phyloP scores from a whole-genome alignment of 2,888 invertebrate genomes.

The Sesamia inferens region DNA sequence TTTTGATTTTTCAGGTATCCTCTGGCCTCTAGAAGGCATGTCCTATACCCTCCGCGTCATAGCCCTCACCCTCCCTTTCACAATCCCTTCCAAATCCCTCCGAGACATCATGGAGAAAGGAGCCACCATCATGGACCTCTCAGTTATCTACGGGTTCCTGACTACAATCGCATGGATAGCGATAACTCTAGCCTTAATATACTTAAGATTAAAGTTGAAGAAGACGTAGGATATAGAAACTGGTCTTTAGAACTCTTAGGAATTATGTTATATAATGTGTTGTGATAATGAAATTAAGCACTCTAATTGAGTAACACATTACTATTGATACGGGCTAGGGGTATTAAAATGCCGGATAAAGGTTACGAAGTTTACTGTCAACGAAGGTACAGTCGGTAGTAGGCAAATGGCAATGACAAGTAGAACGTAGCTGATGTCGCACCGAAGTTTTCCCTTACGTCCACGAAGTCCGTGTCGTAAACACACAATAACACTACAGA shows the following conservation, averaged over 20 bases:
- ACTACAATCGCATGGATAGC: constrained; percentile 92
- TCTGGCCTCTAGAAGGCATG: constrained; percentile 93
- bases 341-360: too few relatives aligned
- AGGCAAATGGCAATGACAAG: too few relatives aligned
- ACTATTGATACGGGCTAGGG: too few relatives aligned
- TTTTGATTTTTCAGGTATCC: constrained; percentile 86
- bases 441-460: too few relatives aligned
- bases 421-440: too few relatives aligned
- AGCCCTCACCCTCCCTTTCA: constrained; percentile 93
- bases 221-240: constrained; percentile 68
- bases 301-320: too few relatives aligned
- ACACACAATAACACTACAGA: too few relatives aligned
- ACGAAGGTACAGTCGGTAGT: too few relatives aligned
- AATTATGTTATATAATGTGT: neutral
- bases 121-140: constrained; percentile 91
- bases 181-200: constrained; percentile 89
- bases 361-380: too few relatives aligned
- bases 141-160: constrained; percentile 94
- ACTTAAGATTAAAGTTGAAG: constrained; percentile 83
- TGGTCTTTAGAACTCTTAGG: constrained; percentile 4
- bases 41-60: constrained; percentile 90
- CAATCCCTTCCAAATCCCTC: constrained; percentile 93
- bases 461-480: too few relatives aligned
- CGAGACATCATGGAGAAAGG: constrained; percentile 94
- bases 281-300: neutral